These are phyloP conservation scores for Homarus gammarus DNA, from an alignment of 2,888 invertebrate genomes.

Conservation along the genomic window DNA sequence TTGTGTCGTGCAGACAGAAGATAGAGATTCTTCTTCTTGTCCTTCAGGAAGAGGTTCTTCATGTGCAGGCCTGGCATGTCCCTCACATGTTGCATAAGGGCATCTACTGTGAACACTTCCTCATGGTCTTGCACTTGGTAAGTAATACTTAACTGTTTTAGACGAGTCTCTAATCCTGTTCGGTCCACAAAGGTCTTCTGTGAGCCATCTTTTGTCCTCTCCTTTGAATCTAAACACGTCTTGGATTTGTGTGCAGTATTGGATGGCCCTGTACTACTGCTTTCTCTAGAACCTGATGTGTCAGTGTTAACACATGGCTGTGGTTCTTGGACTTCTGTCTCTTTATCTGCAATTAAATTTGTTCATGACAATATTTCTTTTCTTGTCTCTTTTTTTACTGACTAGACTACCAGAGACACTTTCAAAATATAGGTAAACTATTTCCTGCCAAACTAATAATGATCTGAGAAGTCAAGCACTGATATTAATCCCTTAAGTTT, in stretches of 20 bases:
- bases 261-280: too few species aligned
- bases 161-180: slow-evolving; percentile 35
- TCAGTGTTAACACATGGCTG: too few species aligned
- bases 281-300: too few species aligned
- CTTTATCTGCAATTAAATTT: too few species aligned
- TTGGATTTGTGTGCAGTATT: neutral
- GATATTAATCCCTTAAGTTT: too few species aligned
- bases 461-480: too few species aligned
- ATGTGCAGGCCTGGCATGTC: slow-evolving; percentile 78
- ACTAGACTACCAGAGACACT: too few species aligned
- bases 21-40: slow-evolving; percentile 79
- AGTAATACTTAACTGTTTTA: slow-evolving; percentile 30
- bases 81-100: slow-evolving; percentile 78
- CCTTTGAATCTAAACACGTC: neutral
- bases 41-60: slow-evolving; percentile 79
- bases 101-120: slow-evolving; percentile 79
- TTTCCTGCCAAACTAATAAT: too few species aligned
- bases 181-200: slow-evolving; percentile 32
- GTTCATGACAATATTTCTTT: too few species aligned
- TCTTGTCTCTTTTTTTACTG: too few species aligned
- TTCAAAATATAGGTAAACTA: too few species aligned
- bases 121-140: slow-evolving; percentile 67
- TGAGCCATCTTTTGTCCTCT: neutral
- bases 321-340: too few species aligned
- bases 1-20: slow-evolving; percentile 79